Base-by-base conservation (phyloP, 2,888 invertebrate species). In the Deroplatys truncata region DNA sequence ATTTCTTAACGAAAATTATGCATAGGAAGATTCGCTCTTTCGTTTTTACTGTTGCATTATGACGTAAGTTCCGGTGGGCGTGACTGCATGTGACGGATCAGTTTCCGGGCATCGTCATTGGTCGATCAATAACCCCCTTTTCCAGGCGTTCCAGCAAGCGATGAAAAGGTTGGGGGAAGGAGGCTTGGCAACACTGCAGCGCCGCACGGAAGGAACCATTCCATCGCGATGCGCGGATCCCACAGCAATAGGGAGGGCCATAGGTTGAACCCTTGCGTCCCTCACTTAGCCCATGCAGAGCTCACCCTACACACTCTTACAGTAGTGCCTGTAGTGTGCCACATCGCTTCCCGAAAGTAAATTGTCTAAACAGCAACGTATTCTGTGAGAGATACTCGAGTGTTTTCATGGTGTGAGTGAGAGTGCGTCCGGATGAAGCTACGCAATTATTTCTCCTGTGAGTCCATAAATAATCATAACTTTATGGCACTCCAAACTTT, bases 341-440 rank as follows among this genome's bases (percentile, higher is more conserved):
- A 20, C 7, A 25, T 72, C 56, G 25, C 16, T 72, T 72, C 43
- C 43, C 43, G 43, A 43, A 43, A 43, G 43, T 43, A 43, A 43
- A 43, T 43, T 43, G 43, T 43, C 43, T 43, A 13, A 72, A 13
- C 25, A 13, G 72, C 28, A 13, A 35, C n/a, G n/a, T 13, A 28
- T 86, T 25, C 28, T 25, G 72, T 72, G n/a, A 28, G 29, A 35
- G 82, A 83, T 82, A 82, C 43, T 43, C 86, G 29, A 84, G 88
- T 88, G 87, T 88, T 94, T 72, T 93, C 92, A 94, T 94, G 94
- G 94, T 94, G 93, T 94, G 93, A 93, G 92, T 92, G 92, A 92
- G 92, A 93, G 92, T 93, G 93, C 93, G 93, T 94, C 94, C 94
- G 94, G 94, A 94, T 94, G 94, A 93, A 93, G 92, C 93, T 92